Evolutionary conservation across 2,797 vertebrate species (phyloP), one percentile per base, ranked within the genome.

Genomic region (Glyptemys insculpta): DNA sequence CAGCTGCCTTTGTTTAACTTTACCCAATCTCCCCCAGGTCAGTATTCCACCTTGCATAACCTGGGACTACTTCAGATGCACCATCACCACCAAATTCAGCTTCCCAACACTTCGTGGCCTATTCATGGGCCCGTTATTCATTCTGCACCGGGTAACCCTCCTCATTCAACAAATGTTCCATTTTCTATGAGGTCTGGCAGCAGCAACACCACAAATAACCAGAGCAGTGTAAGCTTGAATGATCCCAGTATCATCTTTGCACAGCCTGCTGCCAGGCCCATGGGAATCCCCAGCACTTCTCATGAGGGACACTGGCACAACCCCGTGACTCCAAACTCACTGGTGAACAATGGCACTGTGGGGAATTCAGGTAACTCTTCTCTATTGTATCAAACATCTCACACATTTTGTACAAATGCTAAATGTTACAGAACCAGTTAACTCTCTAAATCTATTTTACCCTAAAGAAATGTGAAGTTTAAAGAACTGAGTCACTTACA

Each of bases 191-290:
- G 98, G 90, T 98, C 99, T 31, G 98, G 98, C 78, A 96, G 98
- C 5, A 97, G 98, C 96, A 98, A 95, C 92, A 94, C 97, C 80
- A 92, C 98, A 88, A 97, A 97, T 93, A 98, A 96, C 98, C 97
- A 98, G 90, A 98, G 97, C 98, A 98, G 98, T 95, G 98, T 99
- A 98, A 99, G 98, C 98, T 98, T 99, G 95, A 99, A 99, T 41
- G 99, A 99, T 98, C 99, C 99, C 97, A 99, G 99, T 98, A 99
- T 99, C 98, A 99, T 99, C 98, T 99, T 99, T 89, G 99, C 99
- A 96, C 99, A 99, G 98, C 99, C 99, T 92, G 99, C 99, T 91
- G 99, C 98, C 94, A 99, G 99, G 95, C 97, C 98, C 53, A 98
- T 98, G 94, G 98, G 98, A 93, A 98, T 99, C 87, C 95, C 97